These are phyloP conservation scores for Hozukius guyotensis DNA, from an alignment of 2,797 vertebrate species.

Conservation along the genomic window DNA sequence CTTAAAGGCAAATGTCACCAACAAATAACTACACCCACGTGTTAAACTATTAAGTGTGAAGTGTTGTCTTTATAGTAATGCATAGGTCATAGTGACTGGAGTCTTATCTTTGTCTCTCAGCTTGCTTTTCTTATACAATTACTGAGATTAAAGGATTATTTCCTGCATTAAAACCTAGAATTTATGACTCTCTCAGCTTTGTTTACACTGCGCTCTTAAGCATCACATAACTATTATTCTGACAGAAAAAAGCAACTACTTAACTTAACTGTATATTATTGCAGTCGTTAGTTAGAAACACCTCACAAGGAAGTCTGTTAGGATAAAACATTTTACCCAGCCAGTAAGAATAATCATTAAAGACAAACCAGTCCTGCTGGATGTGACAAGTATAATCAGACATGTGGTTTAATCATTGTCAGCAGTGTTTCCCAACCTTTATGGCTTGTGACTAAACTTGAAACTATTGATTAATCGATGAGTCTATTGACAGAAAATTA, in stretches of 20 bases:
- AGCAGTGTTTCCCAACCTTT: not conserved
- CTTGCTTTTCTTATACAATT: not conserved
- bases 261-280: not conserved
- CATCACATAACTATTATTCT: not conserved
- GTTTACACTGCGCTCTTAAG: not conserved
- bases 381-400: not conserved
- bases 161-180: not conserved
- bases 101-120: constrained; percentile 5
- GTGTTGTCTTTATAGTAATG: constrained; percentile 11
- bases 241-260: not conserved
- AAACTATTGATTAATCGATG: not conserved
- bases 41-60: constrained; percentile 2
- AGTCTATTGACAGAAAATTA: not conserved
- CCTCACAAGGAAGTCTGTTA: not conserved
- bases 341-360: not conserved
- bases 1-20: constrained; percentile 28
- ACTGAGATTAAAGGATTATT: constrained; percentile 21
- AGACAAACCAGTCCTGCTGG: constrained; percentile 38
- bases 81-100: not conserved
- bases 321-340: not conserved
- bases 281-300: not conserved
- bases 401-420: constrained; percentile 1
- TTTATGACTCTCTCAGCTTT: not conserved
- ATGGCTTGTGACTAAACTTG: not conserved
- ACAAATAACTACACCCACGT: constrained; percentile 50